Conservation (phyloP, 2,888 invertebrate genomes). For the Nymphalis c-album region DNA sequence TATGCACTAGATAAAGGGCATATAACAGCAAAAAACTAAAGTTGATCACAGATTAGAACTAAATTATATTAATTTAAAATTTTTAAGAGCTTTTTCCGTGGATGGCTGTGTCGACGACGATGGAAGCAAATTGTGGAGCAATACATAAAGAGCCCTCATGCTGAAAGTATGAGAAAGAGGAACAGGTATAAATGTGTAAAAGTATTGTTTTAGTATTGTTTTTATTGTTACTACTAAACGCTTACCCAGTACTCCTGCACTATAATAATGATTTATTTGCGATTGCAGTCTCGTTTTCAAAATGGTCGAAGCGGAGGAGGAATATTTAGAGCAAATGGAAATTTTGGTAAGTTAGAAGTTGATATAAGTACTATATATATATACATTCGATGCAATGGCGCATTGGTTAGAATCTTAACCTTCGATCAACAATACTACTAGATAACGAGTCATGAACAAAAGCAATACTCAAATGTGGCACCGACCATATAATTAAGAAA, state of each 20-base stretch:
- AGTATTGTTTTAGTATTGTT: no score
- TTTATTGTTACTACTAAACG: no score
- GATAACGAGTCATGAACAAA: no score
- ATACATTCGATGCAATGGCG: not conserved
- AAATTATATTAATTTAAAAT: no score
- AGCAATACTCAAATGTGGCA: no score
- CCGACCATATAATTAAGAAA: no score
- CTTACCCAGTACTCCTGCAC: not conserved
- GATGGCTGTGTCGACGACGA: conserved; percentile 93
- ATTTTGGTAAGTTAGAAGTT: conserved; percentile 67
- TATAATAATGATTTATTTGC: not conserved
- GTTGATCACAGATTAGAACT: no score
- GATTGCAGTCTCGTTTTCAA: conserved; percentile 88
- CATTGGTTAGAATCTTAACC: no score
- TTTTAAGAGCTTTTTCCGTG: conserved; percentile 91
- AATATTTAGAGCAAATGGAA: conserved; percentile 95
- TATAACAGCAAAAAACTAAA: no score
- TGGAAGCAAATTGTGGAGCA: conserved; percentile 98
- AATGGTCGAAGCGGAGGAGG: conserved; percentile 96
- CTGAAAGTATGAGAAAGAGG: conserved; percentile 95
- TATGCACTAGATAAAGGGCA: no score
- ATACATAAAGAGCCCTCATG: conserved; percentile 96
- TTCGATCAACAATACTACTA: no score
- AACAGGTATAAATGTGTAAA: conserved; percentile 83
- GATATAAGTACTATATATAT: not conserved